Conservation (phyloP, 1,140 invertebrate species). For the Leguminivora glycinivorella region DNA sequence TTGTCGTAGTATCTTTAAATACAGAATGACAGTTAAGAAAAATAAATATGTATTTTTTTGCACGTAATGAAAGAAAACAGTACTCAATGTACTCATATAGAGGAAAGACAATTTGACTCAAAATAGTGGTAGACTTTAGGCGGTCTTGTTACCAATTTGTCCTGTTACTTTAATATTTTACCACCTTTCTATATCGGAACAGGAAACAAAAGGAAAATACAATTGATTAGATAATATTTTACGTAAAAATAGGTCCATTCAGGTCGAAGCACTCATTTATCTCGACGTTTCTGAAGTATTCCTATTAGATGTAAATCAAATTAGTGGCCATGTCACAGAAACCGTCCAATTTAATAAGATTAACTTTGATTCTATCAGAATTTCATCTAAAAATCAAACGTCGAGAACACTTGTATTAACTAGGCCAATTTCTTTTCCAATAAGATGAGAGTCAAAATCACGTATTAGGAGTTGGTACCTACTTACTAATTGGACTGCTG, state of each 20-base stretch:
- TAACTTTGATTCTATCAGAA: neutral
- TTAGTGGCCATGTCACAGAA: neutral
- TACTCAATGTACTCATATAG: no score
- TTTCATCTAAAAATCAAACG: constrained; percentile 7
- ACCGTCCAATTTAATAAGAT: neutral
- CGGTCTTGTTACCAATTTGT: no score
- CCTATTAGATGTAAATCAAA: neutral
- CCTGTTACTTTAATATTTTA: no score
- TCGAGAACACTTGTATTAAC: constrained; percentile 19
- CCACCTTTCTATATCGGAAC: no score
- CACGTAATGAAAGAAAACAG: no score
- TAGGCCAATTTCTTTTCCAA: constrained; percentile 21
- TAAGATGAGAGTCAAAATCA: neutral
- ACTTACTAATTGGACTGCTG: constrained; percentile 1
- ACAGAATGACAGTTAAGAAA: no score
- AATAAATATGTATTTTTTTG: no score
- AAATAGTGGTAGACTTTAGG: no score
- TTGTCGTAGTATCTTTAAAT: no score
- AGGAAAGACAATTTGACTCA: no score
- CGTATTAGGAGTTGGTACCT: no score
- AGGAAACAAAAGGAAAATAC: neutral
- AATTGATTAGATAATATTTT: neutral
- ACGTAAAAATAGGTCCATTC: neutral
- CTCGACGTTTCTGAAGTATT: neutral
- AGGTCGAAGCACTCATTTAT: neutral